Evolutionary conservation across 2,888 invertebrate genomes (phyloP).

Genomic region (Eudasyphora cyanicolor): DNA sequence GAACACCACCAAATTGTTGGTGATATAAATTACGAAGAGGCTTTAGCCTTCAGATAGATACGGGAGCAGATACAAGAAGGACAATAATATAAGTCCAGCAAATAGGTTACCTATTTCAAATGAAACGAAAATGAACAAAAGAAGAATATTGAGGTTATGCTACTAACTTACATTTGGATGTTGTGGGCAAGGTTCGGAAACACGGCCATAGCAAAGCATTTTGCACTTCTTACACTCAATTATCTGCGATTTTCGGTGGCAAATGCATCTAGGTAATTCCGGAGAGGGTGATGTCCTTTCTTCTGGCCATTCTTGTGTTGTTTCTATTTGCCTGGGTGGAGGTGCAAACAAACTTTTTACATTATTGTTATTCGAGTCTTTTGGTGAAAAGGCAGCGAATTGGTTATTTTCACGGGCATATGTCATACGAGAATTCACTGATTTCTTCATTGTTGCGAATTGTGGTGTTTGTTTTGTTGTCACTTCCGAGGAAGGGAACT

Average conservation of each 20-base stretch:
- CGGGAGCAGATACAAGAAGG: not conserved
- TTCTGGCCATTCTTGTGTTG: not conserved
- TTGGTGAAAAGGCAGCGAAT: not conserved
- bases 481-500: not conserved
- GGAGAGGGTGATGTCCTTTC: not conserved
- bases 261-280: not conserved
- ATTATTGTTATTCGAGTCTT: not conserved
- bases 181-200: not conserved
- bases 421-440: slow-evolving; percentile 5
- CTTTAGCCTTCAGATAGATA: not conserved
- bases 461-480: not conserved
- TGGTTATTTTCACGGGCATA: slow-evolving; percentile 20
- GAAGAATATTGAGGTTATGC: not conserved
- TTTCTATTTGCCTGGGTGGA: too few species aligned
- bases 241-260: slow-evolving; percentile 12
- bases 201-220: slow-evolving; percentile 12
- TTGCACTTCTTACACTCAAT: slow-evolving; percentile 23
- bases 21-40: too few species aligned
- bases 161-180: slow-evolving; percentile 36
- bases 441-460: slow-evolving; percentile 14
- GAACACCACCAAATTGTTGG: too few species aligned
- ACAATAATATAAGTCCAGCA: slow-evolving; percentile 22
- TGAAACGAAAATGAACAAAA: not conserved
- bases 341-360: too few species aligned
- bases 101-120: slow-evolving; percentile 15